Evolutionary conservation across 2,888 invertebrate species (phyloP), one percentile per base, ranked within the genome.

Genomic region (Idaea straminata): DNA sequence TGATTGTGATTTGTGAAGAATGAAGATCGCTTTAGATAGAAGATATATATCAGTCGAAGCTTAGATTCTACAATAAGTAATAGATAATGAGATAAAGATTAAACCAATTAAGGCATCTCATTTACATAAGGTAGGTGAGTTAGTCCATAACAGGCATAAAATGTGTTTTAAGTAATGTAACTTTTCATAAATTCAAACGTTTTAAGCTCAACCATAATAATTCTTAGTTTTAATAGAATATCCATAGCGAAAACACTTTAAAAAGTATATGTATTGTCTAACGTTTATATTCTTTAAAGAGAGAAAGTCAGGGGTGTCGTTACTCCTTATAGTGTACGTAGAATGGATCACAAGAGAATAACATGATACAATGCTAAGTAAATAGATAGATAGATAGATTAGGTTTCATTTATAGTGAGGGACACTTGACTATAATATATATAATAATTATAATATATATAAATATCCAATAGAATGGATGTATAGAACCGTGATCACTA

Each of bases 261-360:
- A 58, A 58, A 15, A 58, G 58, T 58, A 58, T 57, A 57, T 58
- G 58, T 58, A 58, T 58, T 58, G 58, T 58, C 58, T 15, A 58
- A 58, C 15, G 7, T 47, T 47, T 15, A 58, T 58, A 16, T 58
- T 16, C 58, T 58, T 58, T 16, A 58, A 16, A 58, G 15, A 57
- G 15, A 16, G 16, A 58, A 15, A 58, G 58, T 58, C 58, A 15
- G 15, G 58, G 16, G 58, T 25, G 25, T 16, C 58, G 7, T n/a
- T 4, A 13, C 15, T 58, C 58, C 16, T 58, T 6, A 58, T 3
- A n/a, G 58, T 16, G 58, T 47, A 47, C 5, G 58, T 47, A 47
- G 47, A 47, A 7, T 0, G 13, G 10, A 47, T 47, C 47, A 47
- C 47, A 47, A 47, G 47, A 7, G 5, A 47, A 10, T 36, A 36